phyloP scores from a whole-genome alignment of 2,797 vertebrate species.

The Setipinna tenuifilis region DNA sequence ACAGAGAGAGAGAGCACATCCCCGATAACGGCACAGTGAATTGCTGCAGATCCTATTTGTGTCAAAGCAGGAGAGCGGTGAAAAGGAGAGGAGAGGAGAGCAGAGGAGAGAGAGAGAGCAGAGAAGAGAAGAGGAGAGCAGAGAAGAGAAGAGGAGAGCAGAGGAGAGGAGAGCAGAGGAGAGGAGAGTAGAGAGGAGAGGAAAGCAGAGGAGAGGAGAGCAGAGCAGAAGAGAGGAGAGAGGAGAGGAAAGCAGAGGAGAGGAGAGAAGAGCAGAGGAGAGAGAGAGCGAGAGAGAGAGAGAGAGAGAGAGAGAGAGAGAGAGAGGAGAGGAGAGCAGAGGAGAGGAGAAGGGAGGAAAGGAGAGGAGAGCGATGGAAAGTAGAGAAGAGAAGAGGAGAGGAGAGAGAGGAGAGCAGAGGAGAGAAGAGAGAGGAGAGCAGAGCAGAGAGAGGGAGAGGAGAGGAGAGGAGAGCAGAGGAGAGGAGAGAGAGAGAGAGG shows the following conservation, averaged over 20 bases:
- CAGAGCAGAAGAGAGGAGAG: slow-evolving; percentile 50
- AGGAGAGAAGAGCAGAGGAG: not conserved
- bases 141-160: slow-evolving; percentile 59
- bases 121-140: not conserved
- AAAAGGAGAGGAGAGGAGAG: not conserved
- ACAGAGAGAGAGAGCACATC: slow-evolving; percentile 55
- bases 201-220: slow-evolving; percentile 34
- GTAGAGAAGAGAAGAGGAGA: slow-evolving; percentile 48
- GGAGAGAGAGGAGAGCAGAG: slow-evolving; percentile 56
- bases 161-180: not conserved
- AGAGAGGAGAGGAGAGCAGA: slow-evolving; percentile 62
- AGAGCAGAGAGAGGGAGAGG: not conserved
- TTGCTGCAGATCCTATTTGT: slow-evolving; percentile 80
- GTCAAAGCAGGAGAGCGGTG: slow-evolving; percentile 70
- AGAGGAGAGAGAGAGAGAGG: slow-evolving; percentile 56
- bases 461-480: slow-evolving; percentile 64
- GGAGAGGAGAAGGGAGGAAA: slow-evolving; percentile 28
- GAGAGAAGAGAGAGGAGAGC: too few relatives aligned
- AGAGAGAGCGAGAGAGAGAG: slow-evolving; percentile 56
- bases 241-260: slow-evolving; percentile 55
- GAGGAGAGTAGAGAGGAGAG: slow-evolving; percentile 64
- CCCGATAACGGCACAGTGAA: slow-evolving; percentile 78
- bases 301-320: not conserved
- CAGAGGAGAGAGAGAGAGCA: slow-evolving; percentile 59
- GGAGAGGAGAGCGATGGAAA: too few relatives aligned